Percentiles rank a stretch among this genome's conserved stretches.
These are phyloP conservation scores for Odontothrips loti DNA, from an alignment of 2,888 invertebrate species.

Conservation along the genomic window DNA sequence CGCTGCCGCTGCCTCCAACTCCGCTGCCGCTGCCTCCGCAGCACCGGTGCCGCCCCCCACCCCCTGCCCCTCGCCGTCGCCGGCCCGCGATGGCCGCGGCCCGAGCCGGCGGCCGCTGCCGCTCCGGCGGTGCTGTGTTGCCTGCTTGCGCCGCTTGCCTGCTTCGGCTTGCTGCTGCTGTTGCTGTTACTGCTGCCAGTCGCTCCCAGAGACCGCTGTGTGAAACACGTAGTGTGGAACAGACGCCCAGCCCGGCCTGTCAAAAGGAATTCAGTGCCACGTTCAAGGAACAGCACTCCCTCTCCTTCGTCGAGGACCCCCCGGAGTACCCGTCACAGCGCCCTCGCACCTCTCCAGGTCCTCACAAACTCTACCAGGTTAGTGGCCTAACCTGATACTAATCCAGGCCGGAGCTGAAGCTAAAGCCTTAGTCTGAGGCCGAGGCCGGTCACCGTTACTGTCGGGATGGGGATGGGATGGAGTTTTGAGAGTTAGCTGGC, in stretches of 20 bases:
- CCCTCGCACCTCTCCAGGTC: too few relatives aligned
- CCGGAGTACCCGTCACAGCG: background rate
- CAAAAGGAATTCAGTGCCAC: constrained; percentile 15
- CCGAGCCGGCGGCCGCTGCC: background rate
- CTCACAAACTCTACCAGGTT: too few relatives aligned
- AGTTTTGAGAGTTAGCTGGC: too few relatives aligned
- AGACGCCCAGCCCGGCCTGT: background rate
- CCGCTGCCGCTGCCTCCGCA: background rate
- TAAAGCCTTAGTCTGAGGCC: too few relatives aligned
- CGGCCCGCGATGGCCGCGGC: background rate
- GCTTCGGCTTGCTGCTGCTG: background rate
- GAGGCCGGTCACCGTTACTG: too few relatives aligned
- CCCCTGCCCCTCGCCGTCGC: background rate
- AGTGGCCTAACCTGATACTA: too few relatives aligned
- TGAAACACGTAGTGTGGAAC: background rate
- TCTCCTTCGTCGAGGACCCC: background rate
- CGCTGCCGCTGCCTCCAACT: background rate
- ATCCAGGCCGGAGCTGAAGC: too few relatives aligned
- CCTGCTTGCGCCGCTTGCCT: background rate
- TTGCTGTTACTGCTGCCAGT: background rate
- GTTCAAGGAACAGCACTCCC: background rate
- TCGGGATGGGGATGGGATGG: too few relatives aligned
- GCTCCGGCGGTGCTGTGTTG: background rate
- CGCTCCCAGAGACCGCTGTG: background rate
- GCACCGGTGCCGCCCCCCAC: background rate